Base-by-base conservation (phyloP, 2,888 invertebrate genomes). In the Tenthredo mesomela region DNA sequence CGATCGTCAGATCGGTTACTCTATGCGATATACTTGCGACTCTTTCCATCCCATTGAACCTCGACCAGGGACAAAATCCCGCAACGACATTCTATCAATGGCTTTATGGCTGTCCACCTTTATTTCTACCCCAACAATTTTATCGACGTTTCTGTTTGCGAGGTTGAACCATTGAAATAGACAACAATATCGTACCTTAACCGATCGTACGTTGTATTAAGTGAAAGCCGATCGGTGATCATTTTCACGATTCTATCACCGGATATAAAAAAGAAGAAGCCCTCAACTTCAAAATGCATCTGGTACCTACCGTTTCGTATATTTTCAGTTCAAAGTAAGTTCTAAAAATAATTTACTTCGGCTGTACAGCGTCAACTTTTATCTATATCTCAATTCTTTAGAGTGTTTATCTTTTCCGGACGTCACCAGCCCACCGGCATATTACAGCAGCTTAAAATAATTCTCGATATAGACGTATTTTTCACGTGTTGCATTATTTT, bases 11-110 rank as follows among this genome's bases (percentile, higher is more conserved):
- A 1, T 40, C 40, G 7, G n/a, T 21, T 9, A 18, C 15, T 71
- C 40, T 71, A 18, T 37, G n/a, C 70, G 85, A 88, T 88, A 88
- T 88, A 89, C 87, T 88, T 86, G 90, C 90, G 88, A 92, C 91
- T 92, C 37, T 92, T 92, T 92, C 91, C 90, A 91, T 91, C 88
- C 91, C 90, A 92, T 91, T 91, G 91, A 92, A 90, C 90, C 89
- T 88, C 89, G 87, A 89, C 90, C 71, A 43, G n/a, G 43, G 43
- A 43, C 37, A 73, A 73, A 73, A 43, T 12, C 12, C 43, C 89
- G 87, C 87, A 91, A 91, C 89, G 91, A 91, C 90, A 54, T 89
- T 88, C 89, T 90, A 90, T 92, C 92, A 91, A 91, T 90, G 91
- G 89, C 89, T 91, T 91, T 89, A 90, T 90, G 88, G 88, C 89